Base-by-base conservation (phyloP, 2,888 invertebrate genomes). In the Heliconius erato region DNA sequence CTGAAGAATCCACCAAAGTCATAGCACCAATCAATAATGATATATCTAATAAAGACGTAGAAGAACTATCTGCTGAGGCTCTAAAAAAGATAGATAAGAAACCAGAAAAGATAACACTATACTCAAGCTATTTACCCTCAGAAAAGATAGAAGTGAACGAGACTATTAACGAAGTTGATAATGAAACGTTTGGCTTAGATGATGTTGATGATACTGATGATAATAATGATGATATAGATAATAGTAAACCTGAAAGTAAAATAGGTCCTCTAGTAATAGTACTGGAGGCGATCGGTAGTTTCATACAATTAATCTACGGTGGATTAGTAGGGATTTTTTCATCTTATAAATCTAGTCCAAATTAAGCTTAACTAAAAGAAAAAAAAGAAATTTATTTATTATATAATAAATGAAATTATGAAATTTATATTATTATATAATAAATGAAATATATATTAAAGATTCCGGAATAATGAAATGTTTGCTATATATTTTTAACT, bases 91-190 rank as follows among this genome's bases (percentile, higher is more conserved):
- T 79, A 1, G 91, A 91, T 1, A 92, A 89, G 65, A 95, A 94
- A 88, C 96, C 96, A 0, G 96, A 96, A 82, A 96, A 95, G 83
- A 86, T 95, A 6, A 91, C 90, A 0, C 83, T 94, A 0, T 94
- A 90, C 74, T 91, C 93, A 0, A 93, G 89, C 59, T 93, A 94
- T 80, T 85, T 94, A 74, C 93, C 94, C 2, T 77, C 85, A 0
- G 86, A 77, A 82, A 84, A 54, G 89, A 80, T 83, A 68, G 84
- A 87, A 12, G 63, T 87, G 9, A 87, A 88, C 54, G 74, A 69
- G 1, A 74, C 59, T 59, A 7, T 44, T 63, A 80, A 71, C 26
- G 76, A 81, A 16, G 80, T 82, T 74, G 86, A 88, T 2, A 86
- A 91, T 72, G 91, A 91, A 65, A 85, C 88, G 0, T 88, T 91